Evolutionary conservation across 2,888 invertebrate genomes (phyloP).

Genomic region (Lucinisca nassula): DNA sequence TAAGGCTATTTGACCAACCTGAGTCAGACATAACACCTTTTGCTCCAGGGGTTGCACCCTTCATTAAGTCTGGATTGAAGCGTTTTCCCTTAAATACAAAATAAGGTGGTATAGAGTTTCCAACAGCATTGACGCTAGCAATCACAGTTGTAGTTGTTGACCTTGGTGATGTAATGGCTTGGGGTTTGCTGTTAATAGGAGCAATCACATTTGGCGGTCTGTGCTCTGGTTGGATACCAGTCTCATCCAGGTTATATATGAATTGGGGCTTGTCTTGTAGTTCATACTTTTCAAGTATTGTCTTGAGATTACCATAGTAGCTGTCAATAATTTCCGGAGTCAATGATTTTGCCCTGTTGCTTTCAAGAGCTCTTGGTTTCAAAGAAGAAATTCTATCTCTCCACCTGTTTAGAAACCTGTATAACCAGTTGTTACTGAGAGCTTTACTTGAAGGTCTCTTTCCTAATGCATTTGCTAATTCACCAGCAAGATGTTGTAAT

Average conservation of each 20-base stretch:
- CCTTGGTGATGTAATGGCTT: background rate
- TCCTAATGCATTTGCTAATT: conserved; percentile 6
- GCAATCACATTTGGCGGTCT: background rate
- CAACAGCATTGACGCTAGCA: conserved; percentile 9
- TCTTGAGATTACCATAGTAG: conserved; percentile 17
- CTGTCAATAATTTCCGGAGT: conserved; percentile 27
- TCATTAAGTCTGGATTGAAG: conserved; percentile 14
- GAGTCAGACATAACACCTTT: conserved; percentile 13
- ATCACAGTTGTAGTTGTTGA: conserved; percentile 10
- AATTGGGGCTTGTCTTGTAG: conserved; percentile 8
- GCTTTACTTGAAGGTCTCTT: conserved; percentile 12
- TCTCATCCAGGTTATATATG: conserved; percentile 26
- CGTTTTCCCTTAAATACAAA: conserved; percentile 43
- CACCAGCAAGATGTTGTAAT: conserved; percentile 26
- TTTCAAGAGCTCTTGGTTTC: conserved; percentile 22
- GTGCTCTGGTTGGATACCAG: conserved; percentile 26
- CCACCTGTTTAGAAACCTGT: conserved; percentile 25
- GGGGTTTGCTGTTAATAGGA: background rate
- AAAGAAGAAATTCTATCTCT: background rate
- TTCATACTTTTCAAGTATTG: background rate
- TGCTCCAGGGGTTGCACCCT: conserved; percentile 17
- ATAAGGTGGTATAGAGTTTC: conserved; percentile 31
- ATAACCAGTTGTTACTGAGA: conserved; percentile 36
- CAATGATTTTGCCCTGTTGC: conserved; percentile 23
- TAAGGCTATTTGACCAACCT: conserved; percentile 33